phyloP scores from a whole-genome alignment of 1,140 invertebrate species.

The Atta cephalotes region DNA sequence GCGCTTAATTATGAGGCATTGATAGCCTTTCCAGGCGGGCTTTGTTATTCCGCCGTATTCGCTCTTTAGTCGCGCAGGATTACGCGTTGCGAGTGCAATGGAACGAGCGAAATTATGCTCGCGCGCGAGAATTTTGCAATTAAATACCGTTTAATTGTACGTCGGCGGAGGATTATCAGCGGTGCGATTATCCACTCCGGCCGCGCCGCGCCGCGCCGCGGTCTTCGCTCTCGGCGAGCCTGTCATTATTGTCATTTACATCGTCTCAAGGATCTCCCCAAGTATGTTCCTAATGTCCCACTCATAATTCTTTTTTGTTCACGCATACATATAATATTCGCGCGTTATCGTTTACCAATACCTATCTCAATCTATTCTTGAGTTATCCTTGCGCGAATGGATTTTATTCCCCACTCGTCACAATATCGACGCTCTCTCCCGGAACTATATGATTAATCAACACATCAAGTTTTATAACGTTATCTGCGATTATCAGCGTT shows the following conservation, averaged over 20 bases:
- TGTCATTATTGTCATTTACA: conserved; percentile 42
- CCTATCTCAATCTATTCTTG: neutral
- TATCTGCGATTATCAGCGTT: neutral
- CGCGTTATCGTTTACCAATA: neutral
- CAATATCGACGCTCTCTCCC: neutral
- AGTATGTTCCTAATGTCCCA: neutral
- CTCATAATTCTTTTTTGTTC: neutral
- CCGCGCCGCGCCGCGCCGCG: neutral
- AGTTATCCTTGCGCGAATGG: neutral
- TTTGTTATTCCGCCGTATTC: conserved; percentile 10
- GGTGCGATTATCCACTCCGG: conserved; percentile 11
- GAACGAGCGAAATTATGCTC: neutral
- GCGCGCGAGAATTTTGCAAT: conserved; percentile 51
- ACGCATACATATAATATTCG: neutral
- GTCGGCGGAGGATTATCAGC: neutral
- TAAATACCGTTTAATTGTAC: conserved; percentile 57
- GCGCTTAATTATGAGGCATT: neutral
- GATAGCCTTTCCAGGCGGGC: neutral
- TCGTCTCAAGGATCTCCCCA: neutral
- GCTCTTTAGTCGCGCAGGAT: neutral
- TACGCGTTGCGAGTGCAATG: neutral
- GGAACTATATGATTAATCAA: neutral
- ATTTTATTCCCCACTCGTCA: neutral
- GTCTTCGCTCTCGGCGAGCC: conserved; percentile 2
- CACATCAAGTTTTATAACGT: neutral